phyloP scores from a whole-genome alignment of 1,140 invertebrate species.

The Lordiphosa clarofinis region DNA sequence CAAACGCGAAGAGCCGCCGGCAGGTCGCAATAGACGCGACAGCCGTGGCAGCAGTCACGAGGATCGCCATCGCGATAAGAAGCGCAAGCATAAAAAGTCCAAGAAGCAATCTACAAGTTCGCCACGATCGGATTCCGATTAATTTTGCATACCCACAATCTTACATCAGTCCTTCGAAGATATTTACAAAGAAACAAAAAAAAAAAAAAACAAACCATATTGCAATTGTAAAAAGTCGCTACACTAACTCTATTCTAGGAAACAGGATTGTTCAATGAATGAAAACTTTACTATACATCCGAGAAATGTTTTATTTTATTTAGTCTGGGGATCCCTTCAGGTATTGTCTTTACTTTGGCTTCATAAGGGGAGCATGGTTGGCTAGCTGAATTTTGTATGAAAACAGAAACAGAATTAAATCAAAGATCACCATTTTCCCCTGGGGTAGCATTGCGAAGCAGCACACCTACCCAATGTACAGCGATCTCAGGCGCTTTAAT shows the following conservation, averaged over 20 bases:
- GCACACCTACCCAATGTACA: too few species aligned
- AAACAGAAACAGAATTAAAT: too few species aligned
- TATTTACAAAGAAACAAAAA: neutral
- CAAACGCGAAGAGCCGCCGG: conserved; percentile 16
- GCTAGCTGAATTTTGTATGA: too few species aligned
- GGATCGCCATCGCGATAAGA: conserved; percentile 73
- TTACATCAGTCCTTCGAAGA: neutral
- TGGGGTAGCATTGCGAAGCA: too few species aligned
- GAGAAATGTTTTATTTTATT: neutral
- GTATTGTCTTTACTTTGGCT: too few species aligned
- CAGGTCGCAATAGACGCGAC: conserved; percentile 28
- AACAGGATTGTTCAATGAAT: conserved; percentile 46
- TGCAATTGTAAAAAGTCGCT: conserved; percentile 56
- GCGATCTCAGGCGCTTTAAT: too few species aligned
- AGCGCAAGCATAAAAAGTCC: conserved; percentile 81
- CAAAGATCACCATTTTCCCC: too few species aligned
- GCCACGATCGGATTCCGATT: conserved; percentile 44
- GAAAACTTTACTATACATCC: conserved; percentile 17
- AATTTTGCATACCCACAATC: conserved; percentile 14
- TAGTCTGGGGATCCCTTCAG: too few species aligned
- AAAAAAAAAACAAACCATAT: conserved; percentile 19
- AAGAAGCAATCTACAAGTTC: conserved; percentile 69
- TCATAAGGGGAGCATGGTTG: too few species aligned
- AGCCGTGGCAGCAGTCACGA: conserved; percentile 48
- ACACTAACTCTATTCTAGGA: conserved; percentile 17